These are phyloP conservation scores for Cynopterus sphinx DNA, from an alignment of 2,797 vertebrate genomes.

Conservation along the genomic window DNA sequence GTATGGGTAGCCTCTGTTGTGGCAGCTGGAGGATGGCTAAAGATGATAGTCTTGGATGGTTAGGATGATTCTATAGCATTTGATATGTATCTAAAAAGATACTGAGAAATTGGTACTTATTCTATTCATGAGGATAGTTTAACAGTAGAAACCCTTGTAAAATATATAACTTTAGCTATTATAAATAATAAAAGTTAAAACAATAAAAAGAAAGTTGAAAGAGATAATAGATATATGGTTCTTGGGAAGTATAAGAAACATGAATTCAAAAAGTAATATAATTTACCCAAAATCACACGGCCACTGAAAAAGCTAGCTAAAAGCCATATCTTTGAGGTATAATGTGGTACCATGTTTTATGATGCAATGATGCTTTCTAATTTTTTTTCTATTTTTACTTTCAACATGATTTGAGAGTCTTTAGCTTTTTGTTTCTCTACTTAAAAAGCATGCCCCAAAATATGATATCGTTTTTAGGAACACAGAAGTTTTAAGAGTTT, in stretches of 20 bases:
- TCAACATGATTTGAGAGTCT: background rate
- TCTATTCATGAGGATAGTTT: background rate
- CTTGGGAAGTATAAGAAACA: background rate
- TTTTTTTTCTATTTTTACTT: constrained; percentile 25
- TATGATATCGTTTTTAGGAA: background rate
- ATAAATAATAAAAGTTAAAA: constrained; percentile 6
- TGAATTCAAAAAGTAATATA: background rate
- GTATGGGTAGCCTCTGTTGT: background rate
- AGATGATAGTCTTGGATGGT: background rate
- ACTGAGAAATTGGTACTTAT: background rate
- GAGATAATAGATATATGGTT: background rate
- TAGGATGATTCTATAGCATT: background rate
- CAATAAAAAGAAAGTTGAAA: background rate
- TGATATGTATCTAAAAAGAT: background rate
- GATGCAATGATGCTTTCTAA: background rate
- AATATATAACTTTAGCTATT: background rate
- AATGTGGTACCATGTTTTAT: constrained; percentile 2
- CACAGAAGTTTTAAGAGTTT: background rate
- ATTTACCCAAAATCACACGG: background rate
- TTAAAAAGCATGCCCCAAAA: background rate
- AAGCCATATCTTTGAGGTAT: background rate
- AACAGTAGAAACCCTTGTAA: background rate
- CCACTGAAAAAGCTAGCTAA: background rate
- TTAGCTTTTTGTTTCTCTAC: background rate
- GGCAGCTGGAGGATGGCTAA: background rate